phyloP scores from a whole-genome alignment of 1,140 invertebrate species.

The Piezodorus guildinii region DNA sequence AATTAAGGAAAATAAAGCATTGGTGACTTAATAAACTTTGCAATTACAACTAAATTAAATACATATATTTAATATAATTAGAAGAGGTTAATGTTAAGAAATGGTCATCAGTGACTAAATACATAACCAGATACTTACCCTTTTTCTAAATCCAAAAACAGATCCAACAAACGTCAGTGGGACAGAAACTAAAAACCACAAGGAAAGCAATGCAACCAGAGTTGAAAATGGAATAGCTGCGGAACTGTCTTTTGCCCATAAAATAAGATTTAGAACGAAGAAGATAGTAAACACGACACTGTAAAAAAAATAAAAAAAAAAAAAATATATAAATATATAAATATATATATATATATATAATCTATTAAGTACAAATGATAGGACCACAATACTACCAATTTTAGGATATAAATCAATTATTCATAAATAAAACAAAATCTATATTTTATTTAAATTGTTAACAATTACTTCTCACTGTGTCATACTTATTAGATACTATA shows the following conservation, averaged over 20 bases:
- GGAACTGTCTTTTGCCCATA: slow-evolving; percentile 90
- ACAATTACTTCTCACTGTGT: no score
- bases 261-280: slow-evolving; percentile 90
- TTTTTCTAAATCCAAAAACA: slow-evolving; percentile 95
- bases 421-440: no score
- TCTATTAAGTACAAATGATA: no score
- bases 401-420: no score
- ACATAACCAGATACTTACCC: slow-evolving; percentile 47
- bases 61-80: background rate
- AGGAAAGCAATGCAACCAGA: slow-evolving; percentile 85
- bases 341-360: no score
- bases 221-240: slow-evolving; percentile 95
- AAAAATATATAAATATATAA: no score
- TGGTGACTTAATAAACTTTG: background rate
- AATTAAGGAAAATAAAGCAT: slow-evolving; percentile 27
- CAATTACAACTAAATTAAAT: no score
- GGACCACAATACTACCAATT: no score
- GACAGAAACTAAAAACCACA: slow-evolving; percentile 97
- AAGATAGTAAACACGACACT: slow-evolving; percentile 91
- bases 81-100: background rate
- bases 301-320: slow-evolving; percentile 33
- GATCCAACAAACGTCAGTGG: slow-evolving; percentile 95
- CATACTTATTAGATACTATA: no score
- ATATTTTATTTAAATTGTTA: no score
- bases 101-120: background rate